Conservation (phyloP, 1,140 invertebrate genomes). For the Diorhabda sublineata region DNA sequence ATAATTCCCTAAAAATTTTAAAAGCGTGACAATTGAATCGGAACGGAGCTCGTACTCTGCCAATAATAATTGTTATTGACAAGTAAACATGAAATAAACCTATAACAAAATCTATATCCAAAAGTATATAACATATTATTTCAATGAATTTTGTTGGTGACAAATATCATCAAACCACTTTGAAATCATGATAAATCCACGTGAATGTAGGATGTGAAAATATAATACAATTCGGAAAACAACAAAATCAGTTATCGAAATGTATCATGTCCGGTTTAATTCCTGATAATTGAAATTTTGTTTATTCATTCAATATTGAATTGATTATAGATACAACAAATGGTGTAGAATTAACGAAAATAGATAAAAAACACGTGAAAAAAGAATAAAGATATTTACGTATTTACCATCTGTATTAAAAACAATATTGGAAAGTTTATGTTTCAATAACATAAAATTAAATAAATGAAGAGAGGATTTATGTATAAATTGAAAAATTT, state of each 20-base stretch:
- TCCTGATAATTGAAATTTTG: conserved; percentile 28
- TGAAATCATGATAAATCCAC: conserved; percentile 7
- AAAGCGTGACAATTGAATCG: too few species aligned
- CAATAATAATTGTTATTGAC: too few species aligned
- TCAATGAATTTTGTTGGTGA: conserved; percentile 1
- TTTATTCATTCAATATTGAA: conserved; percentile 29
- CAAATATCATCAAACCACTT: neutral
- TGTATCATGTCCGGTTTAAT: neutral
- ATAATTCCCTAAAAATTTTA: too few species aligned
- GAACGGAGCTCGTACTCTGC: too few species aligned
- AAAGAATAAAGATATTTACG: neutral
- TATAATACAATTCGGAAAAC: neutral
- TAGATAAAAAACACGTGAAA: neutral
- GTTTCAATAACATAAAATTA: too few species aligned
- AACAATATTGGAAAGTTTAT: too few species aligned
- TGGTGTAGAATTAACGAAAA: conserved; percentile 6
- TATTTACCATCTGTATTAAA: neutral
- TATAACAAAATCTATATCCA: too few species aligned
- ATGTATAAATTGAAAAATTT: too few species aligned
- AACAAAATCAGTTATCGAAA: neutral
- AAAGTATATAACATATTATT: neutral
- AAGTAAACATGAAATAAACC: too few species aligned
- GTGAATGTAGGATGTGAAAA: neutral
- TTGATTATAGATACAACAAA: conserved; percentile 12
- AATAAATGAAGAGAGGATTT: too few species aligned